Evolutionary conservation across 2,888 invertebrate species (phyloP).

Genomic region (Nomada lathburiana): DNA sequence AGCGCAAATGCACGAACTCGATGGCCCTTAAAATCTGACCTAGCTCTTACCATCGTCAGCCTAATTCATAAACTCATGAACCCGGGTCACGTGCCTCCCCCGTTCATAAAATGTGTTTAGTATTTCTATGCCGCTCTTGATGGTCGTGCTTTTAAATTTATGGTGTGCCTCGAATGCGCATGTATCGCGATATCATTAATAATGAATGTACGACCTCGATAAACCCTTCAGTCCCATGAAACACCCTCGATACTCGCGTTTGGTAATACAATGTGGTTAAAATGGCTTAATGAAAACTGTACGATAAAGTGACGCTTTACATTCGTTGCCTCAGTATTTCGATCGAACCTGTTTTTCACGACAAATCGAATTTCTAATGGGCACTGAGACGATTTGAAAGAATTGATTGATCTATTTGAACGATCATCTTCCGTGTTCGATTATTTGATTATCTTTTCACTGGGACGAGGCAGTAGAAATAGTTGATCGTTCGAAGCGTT

Average conservation of each 20-base stretch:
- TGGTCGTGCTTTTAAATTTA: slow-evolving; percentile 50
- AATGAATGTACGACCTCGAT: slow-evolving; percentile 30
- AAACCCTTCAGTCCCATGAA: slow-evolving; percentile 38
- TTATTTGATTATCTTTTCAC: background rate
- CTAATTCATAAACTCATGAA: slow-evolving; percentile 55
- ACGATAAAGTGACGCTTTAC: background rate
- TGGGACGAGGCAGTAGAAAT: background rate
- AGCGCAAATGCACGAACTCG: slow-evolving; percentile 2
- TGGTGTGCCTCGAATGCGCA: slow-evolving; percentile 13
- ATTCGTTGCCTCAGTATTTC: background rate
- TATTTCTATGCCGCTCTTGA: slow-evolving; percentile 45
- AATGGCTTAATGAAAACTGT: slow-evolving; percentile 20
- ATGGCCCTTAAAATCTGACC: slow-evolving; percentile 38
- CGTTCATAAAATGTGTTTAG: slow-evolving; percentile 59
- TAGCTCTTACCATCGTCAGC: slow-evolving; percentile 22
- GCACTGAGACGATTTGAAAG: too few relatives aligned
- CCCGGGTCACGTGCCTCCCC: slow-evolving; percentile 56
- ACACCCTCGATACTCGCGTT: slow-evolving; percentile 21
- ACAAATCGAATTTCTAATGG: too few relatives aligned
- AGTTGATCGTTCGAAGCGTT: slow-evolving; percentile 19
- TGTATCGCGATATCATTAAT: slow-evolving; percentile 46
- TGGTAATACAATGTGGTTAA: slow-evolving; percentile 16
- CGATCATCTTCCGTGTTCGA: background rate
- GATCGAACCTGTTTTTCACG: too few relatives aligned
- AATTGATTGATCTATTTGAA: too few relatives aligned